These are phyloP conservation scores for Lepus oiostolus DNA, from an alignment of 2,797 vertebrate species.

Conservation along the genomic window DNA sequence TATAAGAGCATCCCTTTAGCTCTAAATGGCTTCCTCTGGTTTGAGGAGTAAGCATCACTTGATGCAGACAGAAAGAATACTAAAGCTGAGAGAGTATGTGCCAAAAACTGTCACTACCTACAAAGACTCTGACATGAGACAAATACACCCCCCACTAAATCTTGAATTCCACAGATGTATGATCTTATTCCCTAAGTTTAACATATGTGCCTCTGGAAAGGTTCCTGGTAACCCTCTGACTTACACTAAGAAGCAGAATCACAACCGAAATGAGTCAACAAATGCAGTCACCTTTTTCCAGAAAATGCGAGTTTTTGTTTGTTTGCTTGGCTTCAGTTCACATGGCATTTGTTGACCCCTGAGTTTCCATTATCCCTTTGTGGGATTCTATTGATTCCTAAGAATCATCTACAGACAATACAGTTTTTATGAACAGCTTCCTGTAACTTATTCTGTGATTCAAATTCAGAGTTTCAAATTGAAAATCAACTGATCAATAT, in stretches of 20 bases:
- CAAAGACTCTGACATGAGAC: conserved; percentile 11
- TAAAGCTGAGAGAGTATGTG: neutral
- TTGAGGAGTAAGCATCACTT: neutral
- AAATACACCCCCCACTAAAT: conserved; percentile 7
- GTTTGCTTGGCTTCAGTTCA: neutral
- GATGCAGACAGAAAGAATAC: neutral
- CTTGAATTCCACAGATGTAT: conserved; percentile 48
- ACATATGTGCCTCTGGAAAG: neutral
- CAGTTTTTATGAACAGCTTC: conserved; percentile 28
- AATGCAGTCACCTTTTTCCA: conserved; percentile 1
- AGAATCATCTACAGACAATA: neutral
- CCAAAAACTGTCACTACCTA: neutral
- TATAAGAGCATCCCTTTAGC: neutral
- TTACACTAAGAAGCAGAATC: conserved; percentile 46
- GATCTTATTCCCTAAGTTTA: neutral
- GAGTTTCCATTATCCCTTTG: conserved; percentile 5
- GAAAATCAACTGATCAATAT: conserved; percentile 2
- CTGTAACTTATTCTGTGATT: conserved; percentile 33
- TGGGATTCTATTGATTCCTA: neutral
- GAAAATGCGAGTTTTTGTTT: conserved; percentile 40
- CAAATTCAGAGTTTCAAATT: conserved; percentile 56
- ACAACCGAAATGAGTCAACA: conserved; percentile 29
- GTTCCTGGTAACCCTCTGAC: conserved; percentile 54
- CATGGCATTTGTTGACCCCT: neutral
- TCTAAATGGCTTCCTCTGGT: neutral